phyloP scores from a whole-genome alignment of 2,797 vertebrate species.

The Nasua narica region DNA sequence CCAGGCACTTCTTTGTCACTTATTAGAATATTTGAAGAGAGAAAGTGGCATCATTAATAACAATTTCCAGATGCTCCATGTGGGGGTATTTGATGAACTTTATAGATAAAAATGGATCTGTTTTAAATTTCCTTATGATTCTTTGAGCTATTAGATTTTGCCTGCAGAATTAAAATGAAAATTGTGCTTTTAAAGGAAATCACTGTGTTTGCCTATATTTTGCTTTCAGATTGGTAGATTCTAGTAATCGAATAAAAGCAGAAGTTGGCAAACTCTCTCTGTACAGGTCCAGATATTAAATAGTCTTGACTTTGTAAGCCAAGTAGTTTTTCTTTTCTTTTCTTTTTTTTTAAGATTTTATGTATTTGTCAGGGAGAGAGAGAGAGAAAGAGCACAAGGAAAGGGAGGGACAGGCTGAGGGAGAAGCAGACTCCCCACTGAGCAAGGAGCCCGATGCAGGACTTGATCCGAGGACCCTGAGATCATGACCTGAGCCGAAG shows the following conservation, averaged over 20 bases:
- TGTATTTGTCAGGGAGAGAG: too few relatives aligned
- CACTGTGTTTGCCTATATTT: neutral
- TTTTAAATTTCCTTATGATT: conserved; percentile 8
- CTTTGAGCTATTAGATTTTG: conserved; percentile 34
- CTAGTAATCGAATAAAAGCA: neutral
- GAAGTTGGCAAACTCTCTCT: neutral
- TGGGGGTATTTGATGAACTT: neutral
- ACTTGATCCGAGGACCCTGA: too few relatives aligned
- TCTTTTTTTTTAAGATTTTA: too few relatives aligned
- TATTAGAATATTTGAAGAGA: conserved; percentile 9
- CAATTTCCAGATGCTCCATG: neutral
- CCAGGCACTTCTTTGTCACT: neutral
- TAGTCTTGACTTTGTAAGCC: neutral
- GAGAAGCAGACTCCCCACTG: too few relatives aligned
- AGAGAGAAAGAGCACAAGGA: too few relatives aligned
- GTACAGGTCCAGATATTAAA: neutral
- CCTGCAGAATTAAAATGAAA: neutral
- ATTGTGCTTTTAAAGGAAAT: conserved; percentile 5
- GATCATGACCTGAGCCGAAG: too few relatives aligned
- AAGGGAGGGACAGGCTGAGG: too few relatives aligned
- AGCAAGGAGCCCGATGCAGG: too few relatives aligned
- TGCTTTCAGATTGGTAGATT: neutral
- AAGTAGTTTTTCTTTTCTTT: too few relatives aligned
- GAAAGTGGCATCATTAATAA: neutral
- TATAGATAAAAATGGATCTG: neutral